Evolutionary conservation across 1,140 invertebrate species (phyloP).

Genomic region (Rhopalosiphum maidis): DNA sequence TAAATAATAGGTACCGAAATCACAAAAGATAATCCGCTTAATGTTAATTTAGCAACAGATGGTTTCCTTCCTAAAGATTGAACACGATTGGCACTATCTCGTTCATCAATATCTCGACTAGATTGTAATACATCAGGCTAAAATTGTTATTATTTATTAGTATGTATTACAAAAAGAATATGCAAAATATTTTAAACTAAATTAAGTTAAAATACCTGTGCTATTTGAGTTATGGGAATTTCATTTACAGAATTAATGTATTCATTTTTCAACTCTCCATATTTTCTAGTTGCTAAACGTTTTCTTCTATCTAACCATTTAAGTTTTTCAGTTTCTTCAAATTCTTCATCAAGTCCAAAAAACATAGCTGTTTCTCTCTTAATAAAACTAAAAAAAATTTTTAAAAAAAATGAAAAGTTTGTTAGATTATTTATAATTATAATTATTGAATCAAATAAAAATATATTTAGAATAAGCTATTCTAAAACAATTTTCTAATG

Average conservation of each 20-base stretch:
- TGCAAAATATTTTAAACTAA: neutral
- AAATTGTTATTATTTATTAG: conserved; percentile 20
- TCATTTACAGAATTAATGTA: conserved; percentile 56
- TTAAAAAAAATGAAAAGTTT: neutral
- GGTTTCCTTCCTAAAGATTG: conserved; percentile 66
- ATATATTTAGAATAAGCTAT: neutral
- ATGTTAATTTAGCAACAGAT: conserved; percentile 73
- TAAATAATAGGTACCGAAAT: conserved; percentile 70
- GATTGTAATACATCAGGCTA: conserved; percentile 64
- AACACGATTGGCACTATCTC: conserved; percentile 60
- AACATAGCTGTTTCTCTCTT: conserved; percentile 79
- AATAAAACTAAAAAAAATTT: conserved; percentile 68
- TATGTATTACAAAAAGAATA: neutral
- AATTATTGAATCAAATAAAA: neutral
- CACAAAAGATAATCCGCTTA: conserved; percentile 73
- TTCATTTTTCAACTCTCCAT: conserved; percentile 71
- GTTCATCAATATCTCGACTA: conserved; percentile 60
- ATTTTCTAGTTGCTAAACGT: conserved; percentile 74
- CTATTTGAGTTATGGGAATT: conserved; percentile 12
- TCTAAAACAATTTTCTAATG: neutral
- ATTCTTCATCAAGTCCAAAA: conserved; percentile 78
- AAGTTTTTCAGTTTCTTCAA: conserved; percentile 72
- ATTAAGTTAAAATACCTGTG: conserved; percentile 58
- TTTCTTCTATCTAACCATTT: conserved; percentile 78
- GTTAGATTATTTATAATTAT: neutral